Evolutionary conservation across 2,888 invertebrate genomes (phyloP).

Genomic region (Pristionchus japonicus): DNA sequence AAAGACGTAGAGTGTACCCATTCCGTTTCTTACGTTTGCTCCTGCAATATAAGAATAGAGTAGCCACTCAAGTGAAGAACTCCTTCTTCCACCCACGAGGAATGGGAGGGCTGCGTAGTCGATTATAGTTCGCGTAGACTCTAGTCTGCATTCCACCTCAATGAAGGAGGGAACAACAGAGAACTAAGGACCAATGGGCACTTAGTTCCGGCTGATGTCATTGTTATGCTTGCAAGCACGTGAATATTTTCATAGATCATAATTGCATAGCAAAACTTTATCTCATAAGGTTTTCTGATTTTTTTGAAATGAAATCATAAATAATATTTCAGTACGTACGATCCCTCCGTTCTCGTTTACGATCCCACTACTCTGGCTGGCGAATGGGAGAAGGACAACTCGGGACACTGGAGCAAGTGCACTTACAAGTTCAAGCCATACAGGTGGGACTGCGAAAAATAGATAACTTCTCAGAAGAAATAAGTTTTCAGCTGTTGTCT

Average conservation of each 20-base stretch:
- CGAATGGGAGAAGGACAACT: conserved; percentile 56
- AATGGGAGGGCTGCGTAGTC: not conserved
- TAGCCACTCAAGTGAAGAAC: not conserved
- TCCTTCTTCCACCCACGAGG: not conserved
- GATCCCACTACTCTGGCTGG: conserved; percentile 62
- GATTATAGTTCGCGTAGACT: not conserved
- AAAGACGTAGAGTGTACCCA: not conserved
- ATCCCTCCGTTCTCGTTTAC: conserved; percentile 47
- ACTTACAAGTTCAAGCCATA: conserved; percentile 54
- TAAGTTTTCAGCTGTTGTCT: too few relatives aligned
- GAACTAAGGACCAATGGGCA: not conserved
- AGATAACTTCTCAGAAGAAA: too few relatives aligned
- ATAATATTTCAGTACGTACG: not conserved
- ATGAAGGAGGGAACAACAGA: not conserved
- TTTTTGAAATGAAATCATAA: not conserved
- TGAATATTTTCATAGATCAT: not conserved
- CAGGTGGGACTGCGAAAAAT: conserved; percentile 52
- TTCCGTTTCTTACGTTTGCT: too few relatives aligned
- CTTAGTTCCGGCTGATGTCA: not conserved
- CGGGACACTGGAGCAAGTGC: conserved; percentile 57
- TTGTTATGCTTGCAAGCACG: too few relatives aligned
- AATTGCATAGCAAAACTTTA: not conserved
- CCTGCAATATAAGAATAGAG: not conserved
- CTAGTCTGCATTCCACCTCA: not conserved
- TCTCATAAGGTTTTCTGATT: not conserved